These are phyloP conservation scores for Sula dactylatra DNA, from an alignment of 2,113 vertebrate genomes.

Conservation along the genomic window DNA sequence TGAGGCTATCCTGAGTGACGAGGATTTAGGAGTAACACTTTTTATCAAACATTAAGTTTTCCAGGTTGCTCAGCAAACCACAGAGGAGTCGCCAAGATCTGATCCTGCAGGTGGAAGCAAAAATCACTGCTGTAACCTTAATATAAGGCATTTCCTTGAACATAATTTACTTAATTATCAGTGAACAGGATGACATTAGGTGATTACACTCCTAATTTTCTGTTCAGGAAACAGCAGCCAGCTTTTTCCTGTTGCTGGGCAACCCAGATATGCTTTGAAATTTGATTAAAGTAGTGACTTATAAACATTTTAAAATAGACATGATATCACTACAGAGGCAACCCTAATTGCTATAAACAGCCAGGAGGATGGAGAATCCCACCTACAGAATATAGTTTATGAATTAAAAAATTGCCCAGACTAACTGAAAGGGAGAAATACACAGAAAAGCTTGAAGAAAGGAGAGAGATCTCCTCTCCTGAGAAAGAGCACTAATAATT, in stretches of 20 bases:
- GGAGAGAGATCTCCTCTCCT: background rate
- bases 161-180: constrained; percentile 17
- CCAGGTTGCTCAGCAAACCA: background rate
- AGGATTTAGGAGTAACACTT: background rate
- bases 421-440: background rate
- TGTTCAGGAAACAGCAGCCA: constrained; percentile 4
- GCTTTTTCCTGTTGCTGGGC: constrained; percentile 40
- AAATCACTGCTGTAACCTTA: background rate
- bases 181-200: background rate
- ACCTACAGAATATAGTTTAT: background rate
- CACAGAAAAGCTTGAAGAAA: background rate
- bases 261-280: constrained; percentile 35
- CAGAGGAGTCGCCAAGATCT: background rate
- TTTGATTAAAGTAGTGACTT: background rate
- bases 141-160: constrained; percentile 12
- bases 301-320: constrained; percentile 18
- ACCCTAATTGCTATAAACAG: background rate
- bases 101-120: background rate
- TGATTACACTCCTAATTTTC: constrained; percentile 43
- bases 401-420: background rate
- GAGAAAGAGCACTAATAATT: background rate
- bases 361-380: constrained; percentile 4
- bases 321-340: constrained; percentile 8
- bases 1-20: background rate
- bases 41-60: background rate